Evolutionary conservation across 2,113 vertebrate species (phyloP).

Genomic region (Pelecanoides urinatrix): DNA sequence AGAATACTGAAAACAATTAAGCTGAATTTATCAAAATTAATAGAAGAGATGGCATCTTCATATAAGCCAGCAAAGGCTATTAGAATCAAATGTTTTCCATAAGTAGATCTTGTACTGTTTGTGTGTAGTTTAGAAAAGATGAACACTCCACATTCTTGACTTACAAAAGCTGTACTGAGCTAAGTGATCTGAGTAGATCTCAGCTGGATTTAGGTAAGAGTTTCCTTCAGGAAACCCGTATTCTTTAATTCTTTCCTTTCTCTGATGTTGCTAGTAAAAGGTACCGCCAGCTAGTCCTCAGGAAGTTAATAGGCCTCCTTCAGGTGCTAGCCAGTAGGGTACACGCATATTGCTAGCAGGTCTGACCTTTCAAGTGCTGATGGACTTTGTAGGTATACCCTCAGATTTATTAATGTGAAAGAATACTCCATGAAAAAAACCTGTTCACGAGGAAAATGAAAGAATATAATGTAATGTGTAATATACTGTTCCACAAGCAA

Average conservation of each 20-base stretch:
- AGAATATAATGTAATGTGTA: background rate
- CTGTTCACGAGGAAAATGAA: background rate
- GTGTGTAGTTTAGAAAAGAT: background rate
- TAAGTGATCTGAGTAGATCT: background rate
- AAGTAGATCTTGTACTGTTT: background rate
- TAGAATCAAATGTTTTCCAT: conserved; percentile 6
- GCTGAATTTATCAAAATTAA: conserved; percentile 63
- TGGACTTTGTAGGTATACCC: background rate
- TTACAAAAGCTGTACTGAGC: background rate
- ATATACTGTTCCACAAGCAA: background rate
- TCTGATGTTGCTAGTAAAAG: background rate
- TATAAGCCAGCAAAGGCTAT: background rate
- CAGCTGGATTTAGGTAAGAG: background rate
- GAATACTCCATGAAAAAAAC: background rate
- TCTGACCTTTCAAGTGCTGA: background rate
- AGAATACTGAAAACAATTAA: conserved; percentile 66
- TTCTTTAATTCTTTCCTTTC: background rate
- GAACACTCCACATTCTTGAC: background rate
- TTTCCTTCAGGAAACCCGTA: background rate
- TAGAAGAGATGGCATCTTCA: conserved; percentile 38
- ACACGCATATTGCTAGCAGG: too few species aligned
- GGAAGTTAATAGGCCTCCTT: background rate
- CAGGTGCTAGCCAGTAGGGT: background rate
- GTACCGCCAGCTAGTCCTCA: background rate
- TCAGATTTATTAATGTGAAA: background rate